Conservation (phyloP, 92 coral and sea anemone species). For the Epizoanthus stellaris region DNA sequence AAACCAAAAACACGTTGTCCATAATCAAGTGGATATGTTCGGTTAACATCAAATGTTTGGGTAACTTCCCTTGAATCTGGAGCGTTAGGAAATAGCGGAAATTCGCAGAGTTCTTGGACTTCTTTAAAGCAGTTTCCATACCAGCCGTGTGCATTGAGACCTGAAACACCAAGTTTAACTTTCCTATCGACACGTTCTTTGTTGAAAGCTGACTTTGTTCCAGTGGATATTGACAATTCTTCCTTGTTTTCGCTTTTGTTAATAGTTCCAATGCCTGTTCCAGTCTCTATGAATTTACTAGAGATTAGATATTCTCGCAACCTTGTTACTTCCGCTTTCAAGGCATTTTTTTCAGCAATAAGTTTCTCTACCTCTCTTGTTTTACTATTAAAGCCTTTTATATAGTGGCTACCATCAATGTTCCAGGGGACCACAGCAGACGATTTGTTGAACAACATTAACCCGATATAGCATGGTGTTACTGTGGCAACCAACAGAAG, state of each 20-base stretch:
- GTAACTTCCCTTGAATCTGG: constrained; percentile 33
- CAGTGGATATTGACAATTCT: neutral
- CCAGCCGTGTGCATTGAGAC: constrained; percentile 50
- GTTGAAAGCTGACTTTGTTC: neutral
- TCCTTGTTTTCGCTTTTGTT: neutral
- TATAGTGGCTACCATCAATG: too few species aligned
- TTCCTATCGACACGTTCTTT: neutral
- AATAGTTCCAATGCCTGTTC: too few species aligned
- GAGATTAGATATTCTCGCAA: neutral
- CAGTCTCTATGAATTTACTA: too few species aligned
- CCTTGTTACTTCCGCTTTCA: neutral
- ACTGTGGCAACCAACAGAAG: neutral
- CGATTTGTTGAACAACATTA: neutral
- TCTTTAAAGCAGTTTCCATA: constrained; percentile 22
- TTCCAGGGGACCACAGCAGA: neutral
- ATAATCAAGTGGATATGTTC: neutral
- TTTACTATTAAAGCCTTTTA: too few species aligned
- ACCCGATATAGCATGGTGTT: neutral
- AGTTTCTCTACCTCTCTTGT: neutral
- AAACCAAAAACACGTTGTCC: constrained; percentile 48
- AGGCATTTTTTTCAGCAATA: neutral
- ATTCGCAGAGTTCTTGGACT: constrained; percentile 32
- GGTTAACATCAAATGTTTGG: neutral
- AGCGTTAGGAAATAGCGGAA: constrained; percentile 46
- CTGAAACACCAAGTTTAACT: neutral